Evolutionary conservation across 2,113 vertebrate species (phyloP), one percentile per base, ranked within the genome.

Genomic region (Beaufortia kweichowensis): DNA sequence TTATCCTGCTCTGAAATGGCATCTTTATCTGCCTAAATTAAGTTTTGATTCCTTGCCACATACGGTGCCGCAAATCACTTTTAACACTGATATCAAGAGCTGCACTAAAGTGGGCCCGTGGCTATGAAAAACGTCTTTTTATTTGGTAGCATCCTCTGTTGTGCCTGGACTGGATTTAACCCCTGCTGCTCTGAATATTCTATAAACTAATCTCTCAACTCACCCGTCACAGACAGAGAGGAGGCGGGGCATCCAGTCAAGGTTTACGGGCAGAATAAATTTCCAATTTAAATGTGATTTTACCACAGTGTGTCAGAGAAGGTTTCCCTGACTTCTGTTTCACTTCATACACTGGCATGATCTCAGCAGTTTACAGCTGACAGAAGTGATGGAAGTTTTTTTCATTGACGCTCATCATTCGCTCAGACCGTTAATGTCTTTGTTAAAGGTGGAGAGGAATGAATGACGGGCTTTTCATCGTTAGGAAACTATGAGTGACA

Each of bases 1-100:
- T 91, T 92, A 92, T 92, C 91, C 91, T 88, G 72, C 80, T 83
- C 87, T 85, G 87, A 91, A 91, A 93, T 91, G 90, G 91, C 92
- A 92, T 91, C 92, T 93, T 93, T 93, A 93, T 93, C 91, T 91
- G 90, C 90, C 87, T 90, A 92, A 93, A 93, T 92, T 87, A 91
- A 92, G 90, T 93, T 92, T 92, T 93, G 92, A 92, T 93, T 92
- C 91, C 88, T 90, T 89, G 90, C 91, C 91, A 91, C 92, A 93
- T 92, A 92, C 86, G 91, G 91, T 70, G 88, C 87, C 24, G 82
- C 92, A 93, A 93, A 93, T 93, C 92, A 93, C 89, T 92, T 93
- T 91, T 92, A 92, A 90, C 90, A 86, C 87, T 82, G 84, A 90
- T 92, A 91, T 92, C 88, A 88, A 88, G 88, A 90, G 90, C 85